These are phyloP conservation scores for Sinodicranocentrus sp. DNA, from an alignment of 2,888 invertebrate species.

Conservation along the genomic window DNA sequence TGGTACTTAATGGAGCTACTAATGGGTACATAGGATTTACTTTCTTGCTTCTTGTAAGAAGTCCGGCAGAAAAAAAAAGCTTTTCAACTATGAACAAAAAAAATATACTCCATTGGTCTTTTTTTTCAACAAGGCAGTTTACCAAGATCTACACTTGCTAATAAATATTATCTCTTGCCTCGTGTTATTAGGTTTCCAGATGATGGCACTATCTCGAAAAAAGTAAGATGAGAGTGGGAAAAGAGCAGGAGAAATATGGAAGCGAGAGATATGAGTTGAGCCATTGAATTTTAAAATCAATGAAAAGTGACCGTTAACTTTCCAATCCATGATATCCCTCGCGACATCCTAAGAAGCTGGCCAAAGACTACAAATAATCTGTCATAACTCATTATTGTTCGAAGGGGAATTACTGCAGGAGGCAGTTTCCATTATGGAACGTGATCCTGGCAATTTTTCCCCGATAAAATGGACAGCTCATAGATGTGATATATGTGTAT, in stretches of 20 bases:
- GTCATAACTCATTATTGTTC: slow-evolving; percentile 45
- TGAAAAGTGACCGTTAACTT: slow-evolving; percentile 40
- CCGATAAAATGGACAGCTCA: background rate
- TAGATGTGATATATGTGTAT: background rate
- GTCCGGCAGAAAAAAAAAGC: background rate
- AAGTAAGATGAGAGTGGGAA: slow-evolving; percentile 20
- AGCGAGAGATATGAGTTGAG: background rate
- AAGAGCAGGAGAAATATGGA: background rate
- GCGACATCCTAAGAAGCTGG: too few relatives aligned
- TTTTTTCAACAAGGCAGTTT: background rate
- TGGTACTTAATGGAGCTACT: slow-evolving; percentile 71
- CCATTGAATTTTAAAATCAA: slow-evolving; percentile 57
- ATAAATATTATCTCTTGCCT: slow-evolving; percentile 60
- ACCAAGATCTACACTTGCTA: slow-evolving; percentile 52
- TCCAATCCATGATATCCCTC: slow-evolving; percentile 1
- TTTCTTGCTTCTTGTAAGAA: slow-evolving; percentile 34
- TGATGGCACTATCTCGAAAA: slow-evolving; percentile 19
- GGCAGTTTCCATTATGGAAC: background rate
- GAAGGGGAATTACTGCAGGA: background rate
- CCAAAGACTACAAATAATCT: slow-evolving; percentile 33
- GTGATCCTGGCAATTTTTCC: too few relatives aligned
- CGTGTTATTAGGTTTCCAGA: slow-evolving; percentile 54
- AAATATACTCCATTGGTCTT: too few relatives aligned
- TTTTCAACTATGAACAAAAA: background rate
- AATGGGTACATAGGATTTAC: slow-evolving; percentile 73